Base-by-base conservation (phyloP, 2,888 invertebrate species). In the Papilio gigon region DNA sequence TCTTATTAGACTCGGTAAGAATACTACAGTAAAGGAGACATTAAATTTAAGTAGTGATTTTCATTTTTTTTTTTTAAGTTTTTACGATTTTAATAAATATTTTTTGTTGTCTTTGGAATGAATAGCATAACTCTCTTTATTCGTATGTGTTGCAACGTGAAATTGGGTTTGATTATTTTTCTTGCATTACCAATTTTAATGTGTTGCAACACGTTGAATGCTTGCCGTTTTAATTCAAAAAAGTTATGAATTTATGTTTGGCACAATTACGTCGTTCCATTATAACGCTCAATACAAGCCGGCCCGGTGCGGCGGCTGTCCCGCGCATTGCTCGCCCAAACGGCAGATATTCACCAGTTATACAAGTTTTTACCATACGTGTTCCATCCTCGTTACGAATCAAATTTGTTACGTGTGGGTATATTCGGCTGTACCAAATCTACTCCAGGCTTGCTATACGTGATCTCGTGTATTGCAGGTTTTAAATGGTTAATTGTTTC, bases 331-430 rank as follows among this genome's bases (percentile, higher is more conserved):
- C 44, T 11, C 42, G 33, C 59, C 35, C 65, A 65, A 60, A 61
- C 53, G 56, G 50, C 44, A 65, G 62, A 47, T 62, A 66, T 65
- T 61, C 69, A 70, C 69, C 65, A 56, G 69, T 70, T 70, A 65
- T 62, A 58, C 65, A 70, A 70, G 69, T 70, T 70, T 70, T 70
- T 70, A 62, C 65, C 50, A 35, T n/a, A 50, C 61, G 61, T 40
- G 64, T 65, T 69, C 50, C 60, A 69, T 69, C 61, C 56, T 69
- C 56, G 65, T 65, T 70, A 37, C 62, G 69, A 69, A 69, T 69
- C 65, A 70, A 65, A 70, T 70, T 62, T 62, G 65, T 62, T 70
- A 69, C 65, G 69, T 69, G 53, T 61, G 40, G 27, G 58, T 53
- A 53, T 56, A 63, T 68, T 68, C 37, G 47, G 37, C 50, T 65